Evolutionary conservation across 2,888 invertebrate genomes (phyloP), one percentile per base, ranked within the genome.

Genomic region (Chloromyia formosa): DNA sequence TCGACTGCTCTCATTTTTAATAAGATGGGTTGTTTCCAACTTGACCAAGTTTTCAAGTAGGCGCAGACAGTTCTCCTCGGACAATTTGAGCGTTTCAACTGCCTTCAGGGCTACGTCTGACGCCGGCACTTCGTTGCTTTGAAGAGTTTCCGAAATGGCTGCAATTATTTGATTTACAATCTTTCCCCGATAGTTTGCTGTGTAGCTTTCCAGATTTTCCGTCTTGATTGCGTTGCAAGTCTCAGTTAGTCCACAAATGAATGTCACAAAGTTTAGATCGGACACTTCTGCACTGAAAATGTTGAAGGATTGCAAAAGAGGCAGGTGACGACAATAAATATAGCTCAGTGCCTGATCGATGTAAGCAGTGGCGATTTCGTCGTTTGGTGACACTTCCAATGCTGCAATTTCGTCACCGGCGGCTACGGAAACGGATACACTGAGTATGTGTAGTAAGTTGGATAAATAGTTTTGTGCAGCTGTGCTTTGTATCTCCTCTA

Each of bases 1-100:
- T 1, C 87, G 87, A 53, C 80, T 79, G 1, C 22, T 27, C 27
- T 27, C 35, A 1, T 75, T 35, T 1, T 49, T 20, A 9, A 82
- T 80, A 78, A 88, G 89, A 69, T 82, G 80, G 0, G 78, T 78
- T 53, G 81, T 81, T 9, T 84, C 78, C 56, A 87, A 79, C 10
- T 78, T 75, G 0, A 88, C 86, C 74, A 85, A 73, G n/a, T 80
- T 56, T 1, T 80, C 79, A 23, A 85, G 56, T 66, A 84, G 81
- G 42, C 83, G 81, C 0, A 78, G 61, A 62, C 84, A 84, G 49
- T 84, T 81, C 1, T 78, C 77, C 0, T 78, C 76, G 9, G 79
- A 78, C n/a, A 85, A 61, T 9, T 82, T 78, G 14, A 84, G 82
- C 1, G 80, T 78, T 68, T 82, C 80, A 1, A 85, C 77, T 10